These are phyloP conservation scores for Pungitius pungitius DNA, from an alignment of 2,113 vertebrate genomes.

Conservation along the genomic window DNA sequence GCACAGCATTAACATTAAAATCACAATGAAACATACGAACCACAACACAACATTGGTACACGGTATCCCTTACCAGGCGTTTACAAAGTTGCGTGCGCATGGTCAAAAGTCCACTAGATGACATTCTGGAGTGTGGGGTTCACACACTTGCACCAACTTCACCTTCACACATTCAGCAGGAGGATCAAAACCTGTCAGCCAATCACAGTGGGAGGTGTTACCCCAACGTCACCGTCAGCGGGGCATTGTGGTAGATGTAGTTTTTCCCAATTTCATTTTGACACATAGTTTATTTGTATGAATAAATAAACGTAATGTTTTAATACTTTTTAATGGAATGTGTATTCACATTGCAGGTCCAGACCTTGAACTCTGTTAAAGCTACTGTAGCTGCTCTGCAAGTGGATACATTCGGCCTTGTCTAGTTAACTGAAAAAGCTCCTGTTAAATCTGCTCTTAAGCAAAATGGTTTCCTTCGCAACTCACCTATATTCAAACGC, in stretches of 20 bases:
- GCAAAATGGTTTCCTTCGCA: too few relatives aligned
- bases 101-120: slow-evolving; percentile 67
- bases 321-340: too few relatives aligned
- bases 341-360: too few relatives aligned
- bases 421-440: too few relatives aligned
- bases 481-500: too few relatives aligned
- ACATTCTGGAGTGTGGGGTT: slow-evolving; percentile 52
- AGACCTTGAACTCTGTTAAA: too few relatives aligned
- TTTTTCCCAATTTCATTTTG: slow-evolving; percentile 21
- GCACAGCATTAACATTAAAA: not conserved
- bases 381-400: too few relatives aligned
- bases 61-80: slow-evolving; percentile 73
- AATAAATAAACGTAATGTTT: too few relatives aligned
- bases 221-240: slow-evolving; percentile 25
- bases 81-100: slow-evolving; percentile 66
- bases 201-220: slow-evolving; percentile 69
- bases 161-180: slow-evolving; percentile 67
- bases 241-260: slow-evolving; percentile 69
- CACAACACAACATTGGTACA: fast-evolving
- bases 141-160: slow-evolving; percentile 39
- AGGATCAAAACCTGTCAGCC: slow-evolving; percentile 43
- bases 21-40: not conserved
- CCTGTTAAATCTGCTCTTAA: too few relatives aligned
- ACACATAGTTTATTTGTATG: too few relatives aligned
- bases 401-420: too few relatives aligned